Percentiles rank a stretch among this genome's conserved stretches.
phyloP scores from a whole-genome alignment of 2,797 vertebrate species.

The Lycodopsis pacificus region DNA sequence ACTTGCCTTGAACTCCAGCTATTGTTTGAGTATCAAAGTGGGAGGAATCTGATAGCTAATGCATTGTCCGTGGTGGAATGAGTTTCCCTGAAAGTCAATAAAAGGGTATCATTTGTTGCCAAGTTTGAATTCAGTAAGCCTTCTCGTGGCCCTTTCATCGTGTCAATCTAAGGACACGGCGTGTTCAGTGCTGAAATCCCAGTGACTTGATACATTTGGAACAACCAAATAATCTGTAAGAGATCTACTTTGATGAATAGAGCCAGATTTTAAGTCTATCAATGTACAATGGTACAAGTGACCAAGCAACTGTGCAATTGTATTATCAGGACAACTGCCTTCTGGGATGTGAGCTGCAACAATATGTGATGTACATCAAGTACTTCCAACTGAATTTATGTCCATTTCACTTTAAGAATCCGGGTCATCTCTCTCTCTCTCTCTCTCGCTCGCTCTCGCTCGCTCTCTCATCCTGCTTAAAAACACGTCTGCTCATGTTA shows the following conservation, averaged over 20 bases:
- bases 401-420: neutral
- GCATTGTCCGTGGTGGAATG: neutral
- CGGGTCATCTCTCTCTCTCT: neutral
- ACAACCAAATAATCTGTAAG: slow-evolving; percentile 25
- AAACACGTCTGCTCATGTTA: slow-evolving; percentile 10
- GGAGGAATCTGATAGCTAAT: slow-evolving; percentile 25
- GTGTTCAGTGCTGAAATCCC: neutral
- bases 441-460: too few relatives aligned
- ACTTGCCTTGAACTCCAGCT: neutral
- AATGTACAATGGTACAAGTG: neutral
- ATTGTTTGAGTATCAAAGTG: slow-evolving; percentile 14
- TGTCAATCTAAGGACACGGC: neutral
- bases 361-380: neutral
- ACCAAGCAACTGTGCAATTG: neutral
- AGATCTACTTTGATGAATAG: neutral
- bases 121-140: neutral
- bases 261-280: neutral
- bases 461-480: neutral
- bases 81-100: slow-evolving; percentile 25
- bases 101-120: slow-evolving; percentile 1
- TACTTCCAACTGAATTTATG: neutral
- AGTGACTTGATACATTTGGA: slow-evolving; percentile 28
- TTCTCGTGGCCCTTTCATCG: neutral
- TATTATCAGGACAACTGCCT: neutral
- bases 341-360: neutral